Evolutionary conservation across 2,113 vertebrate species (phyloP), one percentile per base, ranked within the genome.

Genomic region (Oreochromis aureus): DNA sequence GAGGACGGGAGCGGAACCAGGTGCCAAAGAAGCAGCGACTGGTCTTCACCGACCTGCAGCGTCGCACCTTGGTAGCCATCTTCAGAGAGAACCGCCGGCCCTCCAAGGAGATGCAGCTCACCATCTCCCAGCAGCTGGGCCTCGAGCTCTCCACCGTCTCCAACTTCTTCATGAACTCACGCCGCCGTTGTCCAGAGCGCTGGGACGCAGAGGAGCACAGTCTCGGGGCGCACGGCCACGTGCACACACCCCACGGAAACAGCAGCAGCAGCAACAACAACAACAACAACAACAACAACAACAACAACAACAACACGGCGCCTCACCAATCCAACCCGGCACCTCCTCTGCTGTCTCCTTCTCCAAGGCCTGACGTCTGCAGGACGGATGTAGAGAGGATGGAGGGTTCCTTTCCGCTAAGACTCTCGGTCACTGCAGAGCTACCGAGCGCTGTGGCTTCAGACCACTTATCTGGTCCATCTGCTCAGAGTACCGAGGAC

Each of bases 111-210:
- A 99, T 99, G 98, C 98, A 99, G 96, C 92, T 98, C 86, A 99
- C 98, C 97, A 99, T 99, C 96, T 99, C 98, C 0, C 98, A 99
- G 96, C 98, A 99, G 95, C 97, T 99, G 88, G 98, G 98, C 87
- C 95, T 99, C 94, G 98, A 99, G 97, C 98, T 99, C 94, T 97
- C 95, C 96, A 99, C 98, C 3, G 98, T 99, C 96, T 99, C 98
- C 97, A 99, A 99, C 94, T 99, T 99, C 97, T 99, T 99, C 97
- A 99, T 99, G 98, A 99, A 99, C 36, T 98, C 98, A 34, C 98
- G 98, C 79, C 98, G 98, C 83, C 97, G 98, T 82, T 98, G 97
- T 87, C 96, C 98, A 94, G 98, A 99, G 94, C 98, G 98, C 95
- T 99, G 98, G 98, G 97, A 91, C 85, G 12, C 91, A 46, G 95